A percentile compares a stretch with the other conserved stretches of the same genome.
phyloP scores from a whole-genome alignment of 2,888 invertebrate species.

The Portevinia maculata region DNA sequence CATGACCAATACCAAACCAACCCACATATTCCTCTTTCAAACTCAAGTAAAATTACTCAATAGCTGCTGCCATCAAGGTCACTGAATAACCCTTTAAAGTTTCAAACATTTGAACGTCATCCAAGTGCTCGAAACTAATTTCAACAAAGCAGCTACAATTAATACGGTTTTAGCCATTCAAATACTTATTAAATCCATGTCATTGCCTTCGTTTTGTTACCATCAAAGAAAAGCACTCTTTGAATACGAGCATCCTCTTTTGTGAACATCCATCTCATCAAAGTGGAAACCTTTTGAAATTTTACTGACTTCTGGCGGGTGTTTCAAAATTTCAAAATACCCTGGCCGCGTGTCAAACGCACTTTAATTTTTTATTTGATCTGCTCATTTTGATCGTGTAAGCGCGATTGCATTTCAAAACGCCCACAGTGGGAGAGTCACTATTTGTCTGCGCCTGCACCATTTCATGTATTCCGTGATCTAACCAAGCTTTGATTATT shows the following conservation, averaged over 20 bases:
- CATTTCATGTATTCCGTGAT: neutral
- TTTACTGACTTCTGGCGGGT: neutral
- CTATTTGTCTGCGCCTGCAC: constrained; percentile 4
- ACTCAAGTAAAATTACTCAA: too few species aligned
- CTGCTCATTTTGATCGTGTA: constrained; percentile 7
- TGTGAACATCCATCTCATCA: neutral
- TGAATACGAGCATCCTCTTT: neutral
- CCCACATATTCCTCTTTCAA: too few species aligned
- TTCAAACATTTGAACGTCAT: neutral
- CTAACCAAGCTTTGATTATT: neutral
- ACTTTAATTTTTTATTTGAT: neutral
- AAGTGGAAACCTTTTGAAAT: constrained; percentile 8
- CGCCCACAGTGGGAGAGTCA: constrained; percentile 1
- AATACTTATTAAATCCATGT: constrained; percentile 9
- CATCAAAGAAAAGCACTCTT: neutral
- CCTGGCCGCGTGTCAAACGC: constrained; percentile 14
- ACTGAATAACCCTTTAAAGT: too few species aligned
- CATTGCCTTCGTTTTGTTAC: constrained; percentile 2
- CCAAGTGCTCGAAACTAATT: neutral
- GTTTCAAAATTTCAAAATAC: constrained; percentile 12
- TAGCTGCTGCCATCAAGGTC: too few species aligned
- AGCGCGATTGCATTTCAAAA: neutral
- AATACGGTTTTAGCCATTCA: constrained; percentile 7
- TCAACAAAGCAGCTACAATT: constrained; percentile 15
- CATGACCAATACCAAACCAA: too few species aligned